phyloP scores from a whole-genome alignment of 1,140 invertebrate genomes.

The roundworm (Caenorhabditis elegans) region DNA sequence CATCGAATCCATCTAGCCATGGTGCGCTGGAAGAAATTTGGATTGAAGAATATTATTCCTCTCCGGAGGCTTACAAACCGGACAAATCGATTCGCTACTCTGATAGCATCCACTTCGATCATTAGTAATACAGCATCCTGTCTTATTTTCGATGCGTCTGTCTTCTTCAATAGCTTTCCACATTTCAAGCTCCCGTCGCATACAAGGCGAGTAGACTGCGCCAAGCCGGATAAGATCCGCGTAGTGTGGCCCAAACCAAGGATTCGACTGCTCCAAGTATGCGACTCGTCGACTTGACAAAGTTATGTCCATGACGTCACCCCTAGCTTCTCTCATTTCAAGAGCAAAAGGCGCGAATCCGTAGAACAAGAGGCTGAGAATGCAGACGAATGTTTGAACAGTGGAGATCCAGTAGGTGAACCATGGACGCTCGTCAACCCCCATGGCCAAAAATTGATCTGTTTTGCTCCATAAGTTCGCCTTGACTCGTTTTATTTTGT shows the following conservation, averaged over 20 bases:
- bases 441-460: background rate
- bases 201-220: constrained; percentile 97
- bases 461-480: background rate
- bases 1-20: constrained; percentile 95
- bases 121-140: constrained; percentile 91
- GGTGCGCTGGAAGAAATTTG: constrained; percentile 75
- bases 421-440: constrained; percentile 73
- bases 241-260: constrained; percentile 70
- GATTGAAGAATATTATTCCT: too few species aligned
- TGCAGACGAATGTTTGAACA: constrained; percentile 87
- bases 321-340: too few species aligned
- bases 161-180: constrained; percentile 80
- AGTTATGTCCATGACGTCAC: too few species aligned
- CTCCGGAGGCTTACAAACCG: constrained; percentile 80
- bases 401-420: constrained; percentile 98
- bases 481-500: background rate
- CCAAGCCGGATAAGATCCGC: constrained; percentile 93
- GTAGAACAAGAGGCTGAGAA: constrained; percentile 86
- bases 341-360: constrained; percentile 75
- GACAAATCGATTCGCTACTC: constrained; percentile 85
- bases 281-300: background rate
- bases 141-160: constrained; percentile 79
- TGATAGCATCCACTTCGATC: constrained; percentile 98
- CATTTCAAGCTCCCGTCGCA: constrained; percentile 88
- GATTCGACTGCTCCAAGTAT: constrained; percentile 67